Base-by-base conservation (phyloP, 2,113 vertebrate species). In the Pavo muticus region DNA sequence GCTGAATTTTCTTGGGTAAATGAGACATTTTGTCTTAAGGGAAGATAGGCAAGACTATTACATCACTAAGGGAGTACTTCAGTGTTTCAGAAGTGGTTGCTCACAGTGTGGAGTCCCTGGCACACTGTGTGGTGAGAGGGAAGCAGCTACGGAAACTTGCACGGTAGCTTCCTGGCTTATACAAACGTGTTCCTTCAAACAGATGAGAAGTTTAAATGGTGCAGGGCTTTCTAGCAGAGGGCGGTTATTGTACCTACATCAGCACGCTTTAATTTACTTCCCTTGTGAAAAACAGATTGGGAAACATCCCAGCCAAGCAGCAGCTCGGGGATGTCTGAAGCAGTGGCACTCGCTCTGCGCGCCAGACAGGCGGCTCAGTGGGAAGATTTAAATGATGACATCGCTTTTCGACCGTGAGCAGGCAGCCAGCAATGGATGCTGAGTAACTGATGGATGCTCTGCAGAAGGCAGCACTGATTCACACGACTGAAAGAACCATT, bases 291-390 rank as follows among this genome's bases (percentile, higher is more conserved):
- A 11, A 8, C 81, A 94, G 94, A 23, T 5, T 0, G 1, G 2
- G 61, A 84, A 48, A 4, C 18, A 5, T 0, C 3, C 3, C 44
- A 11, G 30, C 15, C 20, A 37, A 1, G n/a, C 40, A 23, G 17
- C n/a, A 6, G 40, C 21, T 40, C 63, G 3, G 59, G 35, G 5
- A 0, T 5, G 5, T 72, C 94, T 0, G 71, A 60, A 32, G 95
- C 94, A 0, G 3, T 97, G 68, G 80, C 2, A 4, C 93, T 97
- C 2, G 94, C 91, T 40, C 89, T 96, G 92, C 93, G 24, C 6
- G 96, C 97, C 7, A 20, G 96, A 30, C 88, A 25, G 52, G 93
- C 88, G 7, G 96, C 90, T 6, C 93, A 91, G 84, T 2, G 6
- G 47, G 57, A 90, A 57, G 69, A 40, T 0, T 18, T 72, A 14